These are phyloP conservation scores for Tolypeutes matacus DNA, from an alignment of 2,797 vertebrate genomes.

Conservation along the genomic window DNA sequence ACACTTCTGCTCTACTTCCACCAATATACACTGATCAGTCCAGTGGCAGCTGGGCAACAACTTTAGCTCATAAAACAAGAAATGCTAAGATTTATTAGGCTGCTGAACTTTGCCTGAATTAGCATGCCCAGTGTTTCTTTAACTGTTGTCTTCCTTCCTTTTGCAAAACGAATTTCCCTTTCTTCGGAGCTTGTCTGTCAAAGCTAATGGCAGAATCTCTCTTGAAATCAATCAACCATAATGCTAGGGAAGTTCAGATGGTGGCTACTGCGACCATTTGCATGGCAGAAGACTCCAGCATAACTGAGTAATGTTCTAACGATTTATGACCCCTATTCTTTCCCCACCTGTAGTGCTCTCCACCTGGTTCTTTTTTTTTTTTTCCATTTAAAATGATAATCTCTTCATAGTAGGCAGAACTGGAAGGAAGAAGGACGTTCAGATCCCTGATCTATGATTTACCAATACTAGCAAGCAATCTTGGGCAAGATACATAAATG, in stretches of 20 bases:
- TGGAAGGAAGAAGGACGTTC: not conserved
- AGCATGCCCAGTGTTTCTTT: not conserved
- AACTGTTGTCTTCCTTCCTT: conserved; percentile 45
- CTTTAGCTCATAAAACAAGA: conserved; percentile 35
- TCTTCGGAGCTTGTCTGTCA: not conserved
- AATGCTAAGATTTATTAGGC: not conserved
- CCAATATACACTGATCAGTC: not conserved
- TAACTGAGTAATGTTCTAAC: not conserved
- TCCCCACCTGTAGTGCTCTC: not conserved
- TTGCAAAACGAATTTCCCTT: not conserved
- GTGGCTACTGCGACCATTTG: not conserved
- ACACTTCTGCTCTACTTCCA: not conserved
- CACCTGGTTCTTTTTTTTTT: not conserved
- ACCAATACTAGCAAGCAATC: not conserved
- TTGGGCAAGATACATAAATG: not conserved
- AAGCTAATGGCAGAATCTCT: not conserved
- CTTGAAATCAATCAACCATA: not conserved
- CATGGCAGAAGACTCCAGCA: not conserved
- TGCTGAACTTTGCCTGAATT: not conserved
- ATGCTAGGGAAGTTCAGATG: not conserved
- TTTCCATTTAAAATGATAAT: not conserved
- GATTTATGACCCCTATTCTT: not conserved
- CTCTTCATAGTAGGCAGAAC: not conserved
- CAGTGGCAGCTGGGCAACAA: not conserved
- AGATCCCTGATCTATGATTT: conserved; percentile 15